Evolutionary conservation across 2,797 vertebrate species (phyloP).

Genomic region (Lophius americanus): DNA sequence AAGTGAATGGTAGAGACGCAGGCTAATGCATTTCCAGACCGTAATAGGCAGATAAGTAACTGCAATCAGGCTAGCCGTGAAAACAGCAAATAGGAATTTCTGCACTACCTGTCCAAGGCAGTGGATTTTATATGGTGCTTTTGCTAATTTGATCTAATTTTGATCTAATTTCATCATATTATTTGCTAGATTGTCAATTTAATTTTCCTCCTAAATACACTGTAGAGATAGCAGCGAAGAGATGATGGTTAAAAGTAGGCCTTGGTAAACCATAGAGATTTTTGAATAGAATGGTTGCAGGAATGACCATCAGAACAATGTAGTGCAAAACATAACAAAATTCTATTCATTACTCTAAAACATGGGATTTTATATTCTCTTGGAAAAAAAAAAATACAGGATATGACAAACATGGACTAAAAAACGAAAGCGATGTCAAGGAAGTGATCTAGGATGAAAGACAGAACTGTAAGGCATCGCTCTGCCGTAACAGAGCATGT

Average conservation of each 20-base stretch:
- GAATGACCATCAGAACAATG: neutral
- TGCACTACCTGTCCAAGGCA: too few relatives aligned
- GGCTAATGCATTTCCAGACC: conserved; percentile 17
- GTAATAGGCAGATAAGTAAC: conserved; percentile 10
- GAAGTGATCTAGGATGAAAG: conserved; percentile 52
- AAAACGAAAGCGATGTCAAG: conserved; percentile 43
- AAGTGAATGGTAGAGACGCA: conserved; percentile 7
- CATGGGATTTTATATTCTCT: conserved; percentile 4
- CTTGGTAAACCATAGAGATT: neutral
- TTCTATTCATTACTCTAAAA: conserved; percentile 12
- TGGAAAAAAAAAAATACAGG: conserved; percentile 15
- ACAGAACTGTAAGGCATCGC: conserved; percentile 48
- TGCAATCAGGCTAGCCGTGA: neutral
- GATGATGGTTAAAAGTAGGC: neutral
- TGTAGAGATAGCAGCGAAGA: neutral
- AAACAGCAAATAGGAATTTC: neutral
- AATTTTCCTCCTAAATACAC: too few relatives aligned
- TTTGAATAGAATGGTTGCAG: neutral
- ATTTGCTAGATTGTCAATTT: too few relatives aligned
- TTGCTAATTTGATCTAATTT: neutral
- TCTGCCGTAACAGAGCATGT: conserved; percentile 39
- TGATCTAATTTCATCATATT: too few relatives aligned
- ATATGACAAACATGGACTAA: conserved; percentile 47
- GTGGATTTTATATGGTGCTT: neutral
- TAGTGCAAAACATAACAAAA: neutral